Evolutionary conservation across 2,797 vertebrate species (phyloP).

Genomic region (Oryzias dopingdopingensis): DNA sequence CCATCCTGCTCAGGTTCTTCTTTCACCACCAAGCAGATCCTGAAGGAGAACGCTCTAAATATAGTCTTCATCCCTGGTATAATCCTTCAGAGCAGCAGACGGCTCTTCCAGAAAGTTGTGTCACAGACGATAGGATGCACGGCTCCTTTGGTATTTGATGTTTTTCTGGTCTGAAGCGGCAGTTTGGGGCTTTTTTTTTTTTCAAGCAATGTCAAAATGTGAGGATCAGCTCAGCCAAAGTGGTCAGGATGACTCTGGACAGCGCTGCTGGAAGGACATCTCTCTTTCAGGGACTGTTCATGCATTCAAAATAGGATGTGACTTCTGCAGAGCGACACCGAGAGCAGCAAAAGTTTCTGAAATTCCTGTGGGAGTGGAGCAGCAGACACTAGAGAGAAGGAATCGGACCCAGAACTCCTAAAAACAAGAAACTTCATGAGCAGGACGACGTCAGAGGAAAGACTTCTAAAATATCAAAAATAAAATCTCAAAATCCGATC

Average conservation of each 20-base stretch:
- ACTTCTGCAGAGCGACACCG: slow-evolving; percentile 17
- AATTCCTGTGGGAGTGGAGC: slow-evolving; percentile 9
- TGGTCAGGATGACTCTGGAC: background rate
- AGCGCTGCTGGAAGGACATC: slow-evolving; percentile 11
- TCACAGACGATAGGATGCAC: too few species aligned
- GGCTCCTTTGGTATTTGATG: too few species aligned
- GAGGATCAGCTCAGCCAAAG: background rate
- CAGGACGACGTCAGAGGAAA: too few species aligned
- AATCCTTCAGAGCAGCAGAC: slow-evolving; percentile 35
- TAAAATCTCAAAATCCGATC: too few species aligned
- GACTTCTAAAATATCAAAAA: too few species aligned
- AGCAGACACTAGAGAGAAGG: slow-evolving; percentile 22
- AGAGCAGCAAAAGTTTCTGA: slow-evolving; percentile 16
- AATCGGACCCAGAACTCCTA: background rate
- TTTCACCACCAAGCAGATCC: slow-evolving; percentile 16
- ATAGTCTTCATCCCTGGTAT: slow-evolving; percentile 49
- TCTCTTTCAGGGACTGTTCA: slow-evolving; percentile 6
- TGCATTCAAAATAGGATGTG: slow-evolving; percentile 4
- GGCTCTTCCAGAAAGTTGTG: slow-evolving; percentile 66
- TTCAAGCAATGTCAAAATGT: too few species aligned
- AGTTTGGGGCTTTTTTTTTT: too few species aligned
- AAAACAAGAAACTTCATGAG: too few species aligned
- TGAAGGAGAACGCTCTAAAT: slow-evolving; percentile 3
- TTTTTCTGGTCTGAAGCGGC: too few species aligned
- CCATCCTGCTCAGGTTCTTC: slow-evolving; percentile 24